Conservation (phyloP, 2,888 invertebrate genomes). For the Aphidius colemani region DNA sequence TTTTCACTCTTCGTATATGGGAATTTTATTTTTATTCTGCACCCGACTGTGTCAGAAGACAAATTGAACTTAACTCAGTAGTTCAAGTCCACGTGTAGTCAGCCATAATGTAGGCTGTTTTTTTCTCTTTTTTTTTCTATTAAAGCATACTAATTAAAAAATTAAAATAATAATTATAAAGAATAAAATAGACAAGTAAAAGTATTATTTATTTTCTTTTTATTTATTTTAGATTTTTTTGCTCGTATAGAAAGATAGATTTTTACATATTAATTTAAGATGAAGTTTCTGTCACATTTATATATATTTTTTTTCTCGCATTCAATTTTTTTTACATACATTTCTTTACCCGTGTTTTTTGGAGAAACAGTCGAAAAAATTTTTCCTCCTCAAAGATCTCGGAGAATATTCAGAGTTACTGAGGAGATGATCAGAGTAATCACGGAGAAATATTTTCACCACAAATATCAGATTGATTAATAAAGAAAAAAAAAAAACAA, state of each 20-base stretch:
- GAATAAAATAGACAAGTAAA: neutral
- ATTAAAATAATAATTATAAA: conserved; percentile 9
- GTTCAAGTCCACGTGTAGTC: neutral
- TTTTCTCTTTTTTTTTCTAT: neutral
- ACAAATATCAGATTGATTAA: too few species aligned
- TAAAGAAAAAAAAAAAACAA: too few species aligned
- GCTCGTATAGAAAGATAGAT: conserved; percentile 14
- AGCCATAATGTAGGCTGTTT: conserved; percentile 1
- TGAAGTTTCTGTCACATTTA: conserved; percentile 16
- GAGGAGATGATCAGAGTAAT: too few species aligned
- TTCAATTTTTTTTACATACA: conserved; percentile 28
- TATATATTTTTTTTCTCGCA: conserved; percentile 14
- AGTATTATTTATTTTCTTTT: neutral
- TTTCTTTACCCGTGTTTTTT: too few species aligned
- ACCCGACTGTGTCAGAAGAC: neutral
- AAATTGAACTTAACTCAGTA: neutral
- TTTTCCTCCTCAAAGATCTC: too few species aligned
- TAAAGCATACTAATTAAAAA: neutral
- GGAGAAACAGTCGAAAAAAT: too few species aligned
- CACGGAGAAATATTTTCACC: too few species aligned
- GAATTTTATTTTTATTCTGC: neutral
- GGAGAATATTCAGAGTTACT: too few species aligned
- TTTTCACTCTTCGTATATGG: too few species aligned
- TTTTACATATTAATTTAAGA: conserved; percentile 19
- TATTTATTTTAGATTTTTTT: too few species aligned